These are phyloP conservation scores for Carassius gibelio DNA, from an alignment of 2,113 vertebrate genomes.

Conservation along the genomic window DNA sequence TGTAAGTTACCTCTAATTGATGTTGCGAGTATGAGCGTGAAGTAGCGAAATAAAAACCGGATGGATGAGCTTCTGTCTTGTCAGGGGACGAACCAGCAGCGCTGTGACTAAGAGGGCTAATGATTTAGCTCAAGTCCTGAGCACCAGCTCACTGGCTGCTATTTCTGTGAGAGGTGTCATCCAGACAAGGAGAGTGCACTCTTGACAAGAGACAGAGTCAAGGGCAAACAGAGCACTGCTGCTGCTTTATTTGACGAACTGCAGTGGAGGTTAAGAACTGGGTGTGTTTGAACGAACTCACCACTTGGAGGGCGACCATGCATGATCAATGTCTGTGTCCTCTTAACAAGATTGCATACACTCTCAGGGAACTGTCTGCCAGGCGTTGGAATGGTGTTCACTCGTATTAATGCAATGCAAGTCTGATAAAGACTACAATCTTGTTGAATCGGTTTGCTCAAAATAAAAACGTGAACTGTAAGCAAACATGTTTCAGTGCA, in stretches of 20 bases:
- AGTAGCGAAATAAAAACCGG: neutral
- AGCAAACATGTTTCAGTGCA: neutral
- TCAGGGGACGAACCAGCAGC: slow-evolving; percentile 53
- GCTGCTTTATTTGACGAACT: slow-evolving; percentile 51
- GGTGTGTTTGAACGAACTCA: slow-evolving; percentile 46
- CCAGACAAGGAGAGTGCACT: slow-evolving; percentile 63
- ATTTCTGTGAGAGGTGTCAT: slow-evolving; percentile 73
- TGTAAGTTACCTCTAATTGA: slow-evolving; percentile 14
- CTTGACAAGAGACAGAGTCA: slow-evolving; percentile 73
- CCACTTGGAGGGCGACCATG: slow-evolving; percentile 33
- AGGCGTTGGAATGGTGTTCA: neutral
- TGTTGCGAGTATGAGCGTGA: neutral
- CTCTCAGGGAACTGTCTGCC: neutral
- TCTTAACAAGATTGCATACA: slow-evolving; percentile 41
- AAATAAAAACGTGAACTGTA: neutral
- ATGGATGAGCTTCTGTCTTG: slow-evolving; percentile 42
- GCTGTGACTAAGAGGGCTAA: slow-evolving; percentile 60
- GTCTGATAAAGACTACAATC: slow-evolving; percentile 1
- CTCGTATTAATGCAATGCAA: neutral
- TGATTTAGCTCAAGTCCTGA: slow-evolving; percentile 68
- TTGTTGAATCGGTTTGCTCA: neutral
- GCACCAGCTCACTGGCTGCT: slow-evolving; percentile 67
- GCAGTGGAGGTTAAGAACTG: slow-evolving; percentile 54
- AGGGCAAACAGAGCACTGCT: slow-evolving; percentile 55
- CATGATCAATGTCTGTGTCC: slow-evolving; percentile 46